Evolutionary conservation across 1,140 invertebrate genomes (phyloP).

Genomic region (Reticulitermes speratus): DNA sequence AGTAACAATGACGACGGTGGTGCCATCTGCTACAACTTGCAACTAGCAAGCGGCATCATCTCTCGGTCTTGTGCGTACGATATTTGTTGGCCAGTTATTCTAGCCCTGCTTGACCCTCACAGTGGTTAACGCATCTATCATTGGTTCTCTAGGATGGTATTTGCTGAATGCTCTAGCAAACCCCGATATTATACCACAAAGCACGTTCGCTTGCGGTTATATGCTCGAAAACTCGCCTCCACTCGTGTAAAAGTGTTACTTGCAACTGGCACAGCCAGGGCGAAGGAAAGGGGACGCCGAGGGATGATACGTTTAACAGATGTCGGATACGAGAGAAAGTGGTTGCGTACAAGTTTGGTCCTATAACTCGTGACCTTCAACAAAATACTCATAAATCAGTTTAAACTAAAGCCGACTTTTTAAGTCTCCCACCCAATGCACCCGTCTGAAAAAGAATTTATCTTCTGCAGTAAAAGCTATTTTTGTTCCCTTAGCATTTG

Average conservation of each 20-base stretch:
- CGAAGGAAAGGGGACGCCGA: background rate
- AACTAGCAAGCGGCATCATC: background rate
- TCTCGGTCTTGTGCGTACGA: background rate
- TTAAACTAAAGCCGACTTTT: background rate
- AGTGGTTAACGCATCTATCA: background rate
- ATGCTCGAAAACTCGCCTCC: background rate
- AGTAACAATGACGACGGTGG: background rate
- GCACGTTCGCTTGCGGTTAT: background rate
- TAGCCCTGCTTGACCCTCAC: background rate
- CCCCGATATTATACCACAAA: background rate
- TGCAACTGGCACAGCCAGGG: background rate
- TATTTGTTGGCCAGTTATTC: background rate
- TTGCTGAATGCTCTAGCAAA: background rate
- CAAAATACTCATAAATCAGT: background rate
- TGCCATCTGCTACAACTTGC: constrained; percentile 17
- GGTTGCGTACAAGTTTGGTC: background rate
- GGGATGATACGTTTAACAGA: background rate
- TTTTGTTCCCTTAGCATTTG: background rate
- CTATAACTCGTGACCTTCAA: background rate
- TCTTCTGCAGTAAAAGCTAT: background rate
- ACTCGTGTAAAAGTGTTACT: constrained; percentile 4
- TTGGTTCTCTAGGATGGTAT: background rate
- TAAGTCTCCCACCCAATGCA: background rate
- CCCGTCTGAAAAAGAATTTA: background rate
- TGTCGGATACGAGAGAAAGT: background rate